Evolutionary conservation across 2,113 vertebrate species (phyloP).

Genomic region (Choloepus hoffmanni): DNA sequence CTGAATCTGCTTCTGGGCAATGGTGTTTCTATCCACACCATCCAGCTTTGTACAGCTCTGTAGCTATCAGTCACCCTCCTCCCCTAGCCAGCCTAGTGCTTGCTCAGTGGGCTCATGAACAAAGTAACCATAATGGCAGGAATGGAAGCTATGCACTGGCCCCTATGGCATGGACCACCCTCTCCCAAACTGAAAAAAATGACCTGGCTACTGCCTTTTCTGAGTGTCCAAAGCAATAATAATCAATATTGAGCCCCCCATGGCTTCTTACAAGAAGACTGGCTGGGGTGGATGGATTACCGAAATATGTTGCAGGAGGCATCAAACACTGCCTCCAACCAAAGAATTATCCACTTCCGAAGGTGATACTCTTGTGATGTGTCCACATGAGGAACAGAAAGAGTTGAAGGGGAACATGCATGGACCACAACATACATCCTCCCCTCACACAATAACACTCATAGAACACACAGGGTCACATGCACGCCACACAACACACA

Average conservation of each 20-base stretch:
- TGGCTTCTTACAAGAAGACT: neutral
- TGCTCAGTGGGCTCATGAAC: neutral
- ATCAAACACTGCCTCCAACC: neutral
- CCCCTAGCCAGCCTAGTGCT: neutral
- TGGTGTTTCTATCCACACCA: neutral
- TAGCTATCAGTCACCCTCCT: neutral
- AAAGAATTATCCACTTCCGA: neutral
- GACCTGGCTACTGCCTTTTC: neutral
- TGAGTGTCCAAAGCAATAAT: neutral
- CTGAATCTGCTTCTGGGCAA: neutral
- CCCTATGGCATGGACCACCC: neutral
- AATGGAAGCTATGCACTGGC: neutral
- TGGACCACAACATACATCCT: neutral
- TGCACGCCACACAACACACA: neutral
- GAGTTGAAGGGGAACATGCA: neutral
- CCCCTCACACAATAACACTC: neutral
- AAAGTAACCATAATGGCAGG: neutral
- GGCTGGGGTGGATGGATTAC: neutral
- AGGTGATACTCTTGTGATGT: neutral
- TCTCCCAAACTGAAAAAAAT: constrained; percentile 35
- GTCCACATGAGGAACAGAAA: neutral
- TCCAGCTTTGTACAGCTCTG: neutral
- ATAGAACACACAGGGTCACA: neutral
- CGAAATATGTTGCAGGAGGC: neutral
- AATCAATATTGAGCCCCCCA: neutral